These are phyloP conservation scores for Sinosuthora webbiana DNA, from an alignment of 2,113 vertebrate species.

Conservation along the genomic window DNA sequence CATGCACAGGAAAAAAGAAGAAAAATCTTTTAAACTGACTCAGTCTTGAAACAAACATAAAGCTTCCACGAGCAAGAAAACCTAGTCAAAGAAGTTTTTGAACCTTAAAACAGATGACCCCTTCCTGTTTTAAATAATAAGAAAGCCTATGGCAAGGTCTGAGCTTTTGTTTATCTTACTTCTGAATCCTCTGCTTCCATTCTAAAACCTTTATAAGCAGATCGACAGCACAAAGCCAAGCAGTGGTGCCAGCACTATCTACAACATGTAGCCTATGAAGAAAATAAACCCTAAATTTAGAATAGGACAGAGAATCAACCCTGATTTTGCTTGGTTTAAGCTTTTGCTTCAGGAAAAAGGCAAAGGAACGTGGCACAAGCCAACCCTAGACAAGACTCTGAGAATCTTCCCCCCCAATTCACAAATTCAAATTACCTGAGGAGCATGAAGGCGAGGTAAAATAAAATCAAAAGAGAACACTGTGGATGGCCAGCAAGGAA, in stretches of 20 bases:
- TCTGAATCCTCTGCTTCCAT: background rate
- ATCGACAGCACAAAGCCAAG: background rate
- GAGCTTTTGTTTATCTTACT: background rate
- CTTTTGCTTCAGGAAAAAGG: background rate
- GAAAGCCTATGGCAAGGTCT: background rate
- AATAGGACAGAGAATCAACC: background rate
- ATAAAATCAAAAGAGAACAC: background rate
- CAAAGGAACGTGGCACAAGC: background rate
- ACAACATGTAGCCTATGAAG: background rate
- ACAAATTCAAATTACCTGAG: background rate
- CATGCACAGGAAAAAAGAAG: background rate
- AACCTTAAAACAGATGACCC: background rate
- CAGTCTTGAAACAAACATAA: background rate
- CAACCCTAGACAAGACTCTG: background rate
- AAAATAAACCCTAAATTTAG: conserved; percentile 17
- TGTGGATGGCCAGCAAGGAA: background rate
- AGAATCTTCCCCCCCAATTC: background rate
- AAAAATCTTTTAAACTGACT: background rate
- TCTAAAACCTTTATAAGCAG: background rate
- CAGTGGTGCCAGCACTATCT: background rate
- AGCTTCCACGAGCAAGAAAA: background rate
- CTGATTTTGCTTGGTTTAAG: background rate
- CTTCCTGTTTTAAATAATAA: background rate
- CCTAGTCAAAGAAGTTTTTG: background rate
- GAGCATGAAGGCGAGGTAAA: background rate